phyloP scores from a whole-genome alignment of 2,113 vertebrate species.

The Microtus montanus region DNA sequence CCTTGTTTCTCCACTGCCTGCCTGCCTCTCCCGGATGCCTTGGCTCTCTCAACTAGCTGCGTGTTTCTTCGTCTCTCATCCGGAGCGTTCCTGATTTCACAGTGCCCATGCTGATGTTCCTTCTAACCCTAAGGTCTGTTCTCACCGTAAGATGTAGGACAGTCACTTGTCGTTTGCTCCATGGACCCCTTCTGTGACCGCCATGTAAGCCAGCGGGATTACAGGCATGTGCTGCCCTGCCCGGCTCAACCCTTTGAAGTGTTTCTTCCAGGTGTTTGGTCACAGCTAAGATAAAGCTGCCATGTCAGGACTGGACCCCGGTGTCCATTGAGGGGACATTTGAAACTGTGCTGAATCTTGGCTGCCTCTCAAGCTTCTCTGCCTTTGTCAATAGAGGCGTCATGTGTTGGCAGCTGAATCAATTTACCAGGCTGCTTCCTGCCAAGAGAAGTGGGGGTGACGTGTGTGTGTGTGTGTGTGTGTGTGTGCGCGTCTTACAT shows the following conservation, averaged over 20 bases:
- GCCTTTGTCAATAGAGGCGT: neutral
- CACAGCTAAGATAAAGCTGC: neutral
- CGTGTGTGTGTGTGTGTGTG: neutral
- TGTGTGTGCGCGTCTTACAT: neutral
- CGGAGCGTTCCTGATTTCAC: neutral
- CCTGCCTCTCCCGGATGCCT: neutral
- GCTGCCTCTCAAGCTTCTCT: neutral
- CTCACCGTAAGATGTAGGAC: neutral
- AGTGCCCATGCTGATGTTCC: neutral
- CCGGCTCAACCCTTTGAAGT: neutral
- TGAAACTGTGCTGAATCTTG: neutral
- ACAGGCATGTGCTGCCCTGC: neutral
- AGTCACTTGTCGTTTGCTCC: neutral
- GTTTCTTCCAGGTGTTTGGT: neutral
- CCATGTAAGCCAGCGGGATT: neutral
- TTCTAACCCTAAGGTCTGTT: neutral
- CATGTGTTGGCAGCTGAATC: neutral
- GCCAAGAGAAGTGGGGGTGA: neutral
- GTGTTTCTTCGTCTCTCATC: neutral
- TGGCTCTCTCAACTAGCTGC: neutral
- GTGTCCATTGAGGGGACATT: neutral
- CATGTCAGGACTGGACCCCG: neutral
- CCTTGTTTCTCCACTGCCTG: neutral
- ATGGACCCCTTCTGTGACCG: neutral
- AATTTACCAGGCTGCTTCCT: neutral